phyloP scores from a whole-genome alignment of 2,113 vertebrate genomes.

The Platanista minor region DNA sequence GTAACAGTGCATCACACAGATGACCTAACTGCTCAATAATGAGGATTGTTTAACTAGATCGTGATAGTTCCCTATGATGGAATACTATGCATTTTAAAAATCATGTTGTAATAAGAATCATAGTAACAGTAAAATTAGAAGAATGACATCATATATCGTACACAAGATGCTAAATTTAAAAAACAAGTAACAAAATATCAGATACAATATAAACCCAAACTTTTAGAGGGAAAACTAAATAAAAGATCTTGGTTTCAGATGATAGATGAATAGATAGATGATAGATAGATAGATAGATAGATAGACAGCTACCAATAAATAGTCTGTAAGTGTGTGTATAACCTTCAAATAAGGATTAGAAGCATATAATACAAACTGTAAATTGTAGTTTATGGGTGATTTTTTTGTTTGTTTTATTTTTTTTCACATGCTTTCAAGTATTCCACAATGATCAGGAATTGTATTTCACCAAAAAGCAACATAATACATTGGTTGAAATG shows the following conservation, averaged over 20 bases:
- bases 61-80: background rate
- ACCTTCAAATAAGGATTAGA: no score
- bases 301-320: no score
- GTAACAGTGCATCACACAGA: background rate
- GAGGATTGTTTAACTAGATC: background rate
- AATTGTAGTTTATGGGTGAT: no score
- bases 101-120: background rate
- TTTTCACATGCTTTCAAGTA: background rate
- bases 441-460: background rate
- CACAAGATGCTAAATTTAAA: background rate
- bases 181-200: background rate
- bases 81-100: background rate
- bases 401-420: background rate
- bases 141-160: background rate
- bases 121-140: background rate
- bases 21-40: rapidly evolving
- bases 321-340: no score
- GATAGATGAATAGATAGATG: background rate
- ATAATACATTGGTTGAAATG: background rate
- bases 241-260: background rate
- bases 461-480: background rate
- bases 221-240: background rate
- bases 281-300: background rate
- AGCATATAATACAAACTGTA: no score
- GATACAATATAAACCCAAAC: background rate